Conservation (phyloP, 2,113 vertebrate genomes). For the Saimiri boliviensis region DNA sequence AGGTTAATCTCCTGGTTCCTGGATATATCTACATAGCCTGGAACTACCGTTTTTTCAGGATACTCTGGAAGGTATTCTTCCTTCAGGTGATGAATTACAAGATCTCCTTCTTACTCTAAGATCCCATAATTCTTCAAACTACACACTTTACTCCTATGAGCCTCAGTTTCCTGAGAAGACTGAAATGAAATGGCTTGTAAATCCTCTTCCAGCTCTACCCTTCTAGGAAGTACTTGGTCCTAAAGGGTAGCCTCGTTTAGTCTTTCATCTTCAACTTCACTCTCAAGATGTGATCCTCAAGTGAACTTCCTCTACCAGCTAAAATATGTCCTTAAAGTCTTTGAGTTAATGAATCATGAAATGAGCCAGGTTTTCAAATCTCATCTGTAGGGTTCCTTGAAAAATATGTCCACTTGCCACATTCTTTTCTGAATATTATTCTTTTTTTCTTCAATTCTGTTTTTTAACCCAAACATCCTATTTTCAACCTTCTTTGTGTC, state of each 20-base stretch:
- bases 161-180: background rate
- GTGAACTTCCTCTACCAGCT: background rate
- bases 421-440: background rate
- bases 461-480: background rate
- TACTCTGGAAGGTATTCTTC: background rate
- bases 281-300: background rate
- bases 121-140: background rate
- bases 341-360: background rate
- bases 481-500: background rate
- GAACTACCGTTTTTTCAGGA: background rate
- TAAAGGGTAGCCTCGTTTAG: background rate
- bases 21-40: background rate
- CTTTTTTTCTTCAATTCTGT: background rate
- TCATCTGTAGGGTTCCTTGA: background rate
- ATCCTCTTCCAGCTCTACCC: background rate
- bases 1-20: background rate
- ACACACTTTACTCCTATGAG: background rate
- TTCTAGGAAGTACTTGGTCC: background rate
- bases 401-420: background rate
- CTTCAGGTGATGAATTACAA: background rate
- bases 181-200: background rate
- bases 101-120: background rate
- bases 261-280: background rate
- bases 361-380: background rate
- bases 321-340: conserved; percentile 20